Conservation (phyloP, 2,888 invertebrate genomes). For the Tupiocoris notatus region DNA sequence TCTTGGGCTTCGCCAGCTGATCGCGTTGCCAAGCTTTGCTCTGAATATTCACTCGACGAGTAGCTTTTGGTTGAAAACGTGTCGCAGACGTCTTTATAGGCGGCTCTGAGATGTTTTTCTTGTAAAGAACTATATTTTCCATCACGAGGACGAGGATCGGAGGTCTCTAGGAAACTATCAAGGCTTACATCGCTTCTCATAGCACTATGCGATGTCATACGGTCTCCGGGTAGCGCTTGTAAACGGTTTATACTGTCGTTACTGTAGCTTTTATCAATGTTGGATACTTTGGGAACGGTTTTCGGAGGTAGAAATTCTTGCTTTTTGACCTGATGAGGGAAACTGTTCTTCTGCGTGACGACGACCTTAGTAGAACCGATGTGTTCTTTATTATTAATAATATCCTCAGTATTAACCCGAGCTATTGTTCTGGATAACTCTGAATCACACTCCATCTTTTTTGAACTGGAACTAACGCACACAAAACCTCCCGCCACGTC, state of each 20-base stretch:
- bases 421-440: constrained; percentile 49
- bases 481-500: constrained; percentile 12
- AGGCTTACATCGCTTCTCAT: constrained; percentile 32
- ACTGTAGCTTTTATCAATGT: constrained; percentile 43
- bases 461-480: constrained; percentile 16
- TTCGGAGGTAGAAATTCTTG: constrained; percentile 16
- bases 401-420: constrained; percentile 44
- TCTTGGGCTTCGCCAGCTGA: not conserved
- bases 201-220: constrained; percentile 10
- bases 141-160: constrained; percentile 24
- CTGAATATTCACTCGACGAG: constrained; percentile 39
- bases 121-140: constrained; percentile 42
- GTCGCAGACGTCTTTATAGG: constrained; percentile 36
- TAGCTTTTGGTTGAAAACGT: constrained; percentile 35
- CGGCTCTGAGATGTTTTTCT: constrained; percentile 38
- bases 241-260: constrained; percentile 42
- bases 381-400: constrained; percentile 40
- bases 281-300: constrained; percentile 26
- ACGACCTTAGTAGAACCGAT: constrained; percentile 23
- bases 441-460: constrained; percentile 45
- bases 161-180: constrained; percentile 24
- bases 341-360: constrained; percentile 35
- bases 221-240: not conserved
- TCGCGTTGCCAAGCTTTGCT: constrained; percentile 18
- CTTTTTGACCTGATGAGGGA: constrained; percentile 17